Evolutionary conservation across 2,888 invertebrate genomes (phyloP).

Genomic region (Liopterus haemorrhoidalis): DNA sequence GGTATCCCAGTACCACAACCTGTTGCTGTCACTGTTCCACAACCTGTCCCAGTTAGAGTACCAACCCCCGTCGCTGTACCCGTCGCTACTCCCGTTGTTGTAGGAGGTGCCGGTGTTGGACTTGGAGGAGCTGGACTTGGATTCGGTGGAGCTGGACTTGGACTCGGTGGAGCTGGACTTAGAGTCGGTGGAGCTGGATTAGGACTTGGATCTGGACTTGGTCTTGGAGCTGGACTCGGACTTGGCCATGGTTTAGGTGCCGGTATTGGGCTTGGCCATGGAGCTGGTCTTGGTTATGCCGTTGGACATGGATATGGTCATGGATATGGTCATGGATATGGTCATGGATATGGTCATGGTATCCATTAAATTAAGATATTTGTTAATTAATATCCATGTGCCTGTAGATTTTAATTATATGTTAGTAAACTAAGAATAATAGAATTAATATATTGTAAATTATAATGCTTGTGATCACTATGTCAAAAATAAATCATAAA

Average conservation of each 20-base stretch:
- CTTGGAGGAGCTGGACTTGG: conserved; percentile 10
- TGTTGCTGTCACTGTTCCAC: conserved; percentile 34
- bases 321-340: conserved; percentile 21
- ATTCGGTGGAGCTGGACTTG: conserved; percentile 16
- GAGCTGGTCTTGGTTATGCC: conserved; percentile 19
- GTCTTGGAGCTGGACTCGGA: conserved; percentile 22
- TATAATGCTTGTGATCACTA: too few relatives aligned
- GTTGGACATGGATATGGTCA: conserved; percentile 23
- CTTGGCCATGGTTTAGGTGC: conserved; percentile 6
- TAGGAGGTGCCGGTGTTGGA: conserved; percentile 6
- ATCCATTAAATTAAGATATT: conserved; percentile 16
- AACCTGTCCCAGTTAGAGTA: conserved; percentile 31
- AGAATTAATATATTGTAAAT: too few relatives aligned
- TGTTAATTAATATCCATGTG: neutral
- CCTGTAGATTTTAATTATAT: too few relatives aligned
- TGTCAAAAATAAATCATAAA: too few relatives aligned
- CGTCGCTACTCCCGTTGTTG: conserved; percentile 6
- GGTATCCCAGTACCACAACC: conserved; percentile 22
- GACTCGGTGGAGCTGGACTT: conserved; percentile 20
- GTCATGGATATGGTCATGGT: conserved; percentile 25
- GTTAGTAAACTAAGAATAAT: too few relatives aligned
- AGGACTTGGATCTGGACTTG: conserved; percentile 17
- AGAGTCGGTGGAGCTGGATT: conserved; percentile 7
- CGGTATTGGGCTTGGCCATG: conserved; percentile 13
- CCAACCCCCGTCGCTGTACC: conserved; percentile 14